Percentiles rank a stretch among this genome's conserved stretches.
phyloP scores from a whole-genome alignment of 2,888 invertebrate genomes.

The Diarsia brunnea region DNA sequence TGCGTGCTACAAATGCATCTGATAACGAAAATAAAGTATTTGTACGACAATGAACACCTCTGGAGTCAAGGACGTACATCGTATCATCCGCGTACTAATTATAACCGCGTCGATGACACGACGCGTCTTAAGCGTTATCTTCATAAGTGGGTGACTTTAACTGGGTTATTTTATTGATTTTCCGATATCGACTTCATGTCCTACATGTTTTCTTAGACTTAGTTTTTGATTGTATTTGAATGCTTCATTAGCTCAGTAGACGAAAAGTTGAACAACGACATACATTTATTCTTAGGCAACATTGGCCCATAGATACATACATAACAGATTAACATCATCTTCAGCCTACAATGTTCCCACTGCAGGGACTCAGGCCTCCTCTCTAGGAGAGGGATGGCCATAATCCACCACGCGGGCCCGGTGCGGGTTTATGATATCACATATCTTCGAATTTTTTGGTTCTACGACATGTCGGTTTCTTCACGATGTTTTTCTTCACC shows the following conservation, averaged over 20 bases:
- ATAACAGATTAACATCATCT: no score
- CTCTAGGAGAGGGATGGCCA: no score
- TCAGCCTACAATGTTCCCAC: no score
- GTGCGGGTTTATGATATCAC: no score
- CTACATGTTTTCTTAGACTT: constrained; percentile 24
- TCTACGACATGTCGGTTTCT: no score
- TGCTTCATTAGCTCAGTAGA: not conserved
- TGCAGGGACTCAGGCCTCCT: no score
- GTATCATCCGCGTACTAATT: constrained; percentile 65
- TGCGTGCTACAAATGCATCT: constrained; percentile 21
- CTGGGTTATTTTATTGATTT: constrained; percentile 61
- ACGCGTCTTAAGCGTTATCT: constrained; percentile 57
- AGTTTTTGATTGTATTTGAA: not conserved
- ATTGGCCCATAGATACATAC: no score
- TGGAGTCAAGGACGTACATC: constrained; percentile 65
- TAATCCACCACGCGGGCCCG: no score
- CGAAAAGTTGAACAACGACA: not conserved
- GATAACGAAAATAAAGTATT: constrained; percentile 52
- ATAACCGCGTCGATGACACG: constrained; percentile 52
- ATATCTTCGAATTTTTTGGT: no score
- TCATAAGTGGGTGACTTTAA: constrained; percentile 42
- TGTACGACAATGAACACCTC: constrained; percentile 37
- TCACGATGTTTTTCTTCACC: no score
- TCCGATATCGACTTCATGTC: constrained; percentile 39
- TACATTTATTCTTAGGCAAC: no score